A percentile compares a stretch with the other conserved stretches of the same genome.
Conservation (phyloP, 2,888 invertebrate genomes). For the Salpingus planirostris region DNA sequence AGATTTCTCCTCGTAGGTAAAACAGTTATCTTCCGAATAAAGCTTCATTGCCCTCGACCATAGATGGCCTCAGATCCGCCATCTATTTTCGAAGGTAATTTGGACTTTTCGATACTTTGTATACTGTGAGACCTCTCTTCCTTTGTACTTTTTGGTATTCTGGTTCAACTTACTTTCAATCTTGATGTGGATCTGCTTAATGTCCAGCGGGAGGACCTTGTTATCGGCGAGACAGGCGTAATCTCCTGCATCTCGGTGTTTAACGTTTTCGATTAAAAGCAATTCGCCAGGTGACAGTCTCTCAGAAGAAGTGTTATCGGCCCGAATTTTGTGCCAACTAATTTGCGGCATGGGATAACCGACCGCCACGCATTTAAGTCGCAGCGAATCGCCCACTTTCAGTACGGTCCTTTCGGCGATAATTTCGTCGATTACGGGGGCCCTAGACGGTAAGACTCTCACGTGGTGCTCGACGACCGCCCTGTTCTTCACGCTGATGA, state of each 20-base stretch:
- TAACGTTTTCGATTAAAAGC: conserved; percentile 33
- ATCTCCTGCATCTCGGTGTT: conserved; percentile 35
- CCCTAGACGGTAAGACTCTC: too few species aligned
- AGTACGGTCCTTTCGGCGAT: too few species aligned
- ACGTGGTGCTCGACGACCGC: conserved; percentile 26
- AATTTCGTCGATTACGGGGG: too few species aligned
- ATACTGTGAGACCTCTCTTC: too few species aligned
- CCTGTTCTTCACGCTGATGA: conserved; percentile 13
- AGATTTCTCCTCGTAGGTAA: too few species aligned
- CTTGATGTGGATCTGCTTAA: conserved; percentile 30
- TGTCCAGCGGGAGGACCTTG: conserved; percentile 33
- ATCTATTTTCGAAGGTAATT: too few species aligned
- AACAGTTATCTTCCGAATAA: too few species aligned
- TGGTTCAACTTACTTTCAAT: conserved; percentile 39
- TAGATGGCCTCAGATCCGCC: too few species aligned
- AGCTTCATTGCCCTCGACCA: too few species aligned
- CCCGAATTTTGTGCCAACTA: conserved; percentile 36
- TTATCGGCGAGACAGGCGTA: conserved; percentile 45
- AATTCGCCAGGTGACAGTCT: conserved; percentile 29
- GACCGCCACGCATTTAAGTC: conserved; percentile 37
- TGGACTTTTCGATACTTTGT: too few species aligned
- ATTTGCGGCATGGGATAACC: conserved; percentile 42
- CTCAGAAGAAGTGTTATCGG: conserved; percentile 8
- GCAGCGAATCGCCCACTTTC: conserved; percentile 36
- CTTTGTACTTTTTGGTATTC: too few species aligned